Conservation (phyloP, 1,140 invertebrate genomes). For the Platyscapa corneri region DNA sequence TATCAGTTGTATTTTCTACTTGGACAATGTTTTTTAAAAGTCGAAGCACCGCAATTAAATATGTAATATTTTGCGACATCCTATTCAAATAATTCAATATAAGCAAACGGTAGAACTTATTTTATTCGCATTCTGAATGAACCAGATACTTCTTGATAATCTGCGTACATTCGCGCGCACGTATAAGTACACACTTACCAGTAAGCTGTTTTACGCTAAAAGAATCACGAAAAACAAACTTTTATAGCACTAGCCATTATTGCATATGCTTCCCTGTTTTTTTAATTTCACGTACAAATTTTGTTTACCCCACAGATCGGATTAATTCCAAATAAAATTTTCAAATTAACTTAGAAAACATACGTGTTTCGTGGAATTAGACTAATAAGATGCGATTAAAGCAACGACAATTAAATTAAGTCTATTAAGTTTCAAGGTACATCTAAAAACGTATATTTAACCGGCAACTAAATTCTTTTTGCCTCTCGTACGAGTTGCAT, state of each 20-base stretch:
- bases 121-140: no score
- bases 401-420: slow-evolving; percentile 34
- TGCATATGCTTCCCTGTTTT: not conserved
- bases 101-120: no score
- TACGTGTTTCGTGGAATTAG: not conserved
- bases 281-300: not conserved
- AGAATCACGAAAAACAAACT: no score
- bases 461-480: slow-evolving; percentile 32
- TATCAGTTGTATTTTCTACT: no score
- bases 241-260: not conserved
- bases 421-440: slow-evolving; percentile 27
- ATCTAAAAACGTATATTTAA: slow-evolving; percentile 28
- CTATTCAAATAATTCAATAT: no score
- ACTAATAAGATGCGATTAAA: slow-evolving; percentile 37
- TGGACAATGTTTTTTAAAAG: no score
- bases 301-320: not conserved
- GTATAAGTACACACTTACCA: no score
- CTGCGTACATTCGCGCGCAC: no score
- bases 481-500: slow-evolving; percentile 27
- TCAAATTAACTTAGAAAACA: not conserved
- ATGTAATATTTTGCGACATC: no score
- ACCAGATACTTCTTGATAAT: no score
- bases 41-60: no score
- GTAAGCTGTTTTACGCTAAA: no score
- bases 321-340: not conserved